Percentiles rank a stretch among this genome's conserved stretches.
phyloP scores from a whole-genome alignment of 2,113 vertebrate species.

The Lepus americanus region DNA sequence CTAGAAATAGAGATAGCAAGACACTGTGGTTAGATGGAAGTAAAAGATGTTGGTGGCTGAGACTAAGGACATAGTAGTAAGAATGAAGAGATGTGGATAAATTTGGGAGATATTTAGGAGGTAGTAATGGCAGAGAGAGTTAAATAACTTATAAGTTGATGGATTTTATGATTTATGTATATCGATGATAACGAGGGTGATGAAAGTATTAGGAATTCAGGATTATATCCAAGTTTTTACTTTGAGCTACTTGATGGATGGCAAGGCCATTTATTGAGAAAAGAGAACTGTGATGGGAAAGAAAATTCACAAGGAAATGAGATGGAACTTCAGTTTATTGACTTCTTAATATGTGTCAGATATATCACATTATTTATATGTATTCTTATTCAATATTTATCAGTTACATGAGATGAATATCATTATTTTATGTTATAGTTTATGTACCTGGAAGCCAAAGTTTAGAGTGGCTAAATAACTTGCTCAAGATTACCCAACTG shows the following conservation, averaged over 20 bases:
- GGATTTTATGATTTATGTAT: not conserved
- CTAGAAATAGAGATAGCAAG: not conserved
- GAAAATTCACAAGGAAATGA: not conserved
- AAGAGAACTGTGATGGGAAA: not conserved
- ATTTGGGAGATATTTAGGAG: not conserved
- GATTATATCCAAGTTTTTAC: not conserved
- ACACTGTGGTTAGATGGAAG: not conserved
- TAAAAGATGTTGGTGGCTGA: not conserved
- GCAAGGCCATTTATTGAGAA: not conserved
- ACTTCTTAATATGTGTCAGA: not conserved
- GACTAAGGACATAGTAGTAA: not conserved
- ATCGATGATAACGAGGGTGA: not conserved
- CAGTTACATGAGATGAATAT: not conserved
- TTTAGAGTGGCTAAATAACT: not conserved
- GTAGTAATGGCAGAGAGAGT: not conserved
- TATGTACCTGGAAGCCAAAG: conserved; percentile 10
- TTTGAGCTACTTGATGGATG: not conserved
- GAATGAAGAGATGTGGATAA: not conserved
- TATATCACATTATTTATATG: not conserved
- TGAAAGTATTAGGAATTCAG: not conserved
- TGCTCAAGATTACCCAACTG: not conserved
- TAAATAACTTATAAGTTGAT: not conserved
- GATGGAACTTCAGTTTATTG: not conserved
- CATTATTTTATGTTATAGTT: not conserved
- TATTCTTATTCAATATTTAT: conserved; percentile 33